Evolutionary conservation across 2,797 vertebrate genomes (phyloP).

Genomic region (Aselliscus stoliczkanus): DNA sequence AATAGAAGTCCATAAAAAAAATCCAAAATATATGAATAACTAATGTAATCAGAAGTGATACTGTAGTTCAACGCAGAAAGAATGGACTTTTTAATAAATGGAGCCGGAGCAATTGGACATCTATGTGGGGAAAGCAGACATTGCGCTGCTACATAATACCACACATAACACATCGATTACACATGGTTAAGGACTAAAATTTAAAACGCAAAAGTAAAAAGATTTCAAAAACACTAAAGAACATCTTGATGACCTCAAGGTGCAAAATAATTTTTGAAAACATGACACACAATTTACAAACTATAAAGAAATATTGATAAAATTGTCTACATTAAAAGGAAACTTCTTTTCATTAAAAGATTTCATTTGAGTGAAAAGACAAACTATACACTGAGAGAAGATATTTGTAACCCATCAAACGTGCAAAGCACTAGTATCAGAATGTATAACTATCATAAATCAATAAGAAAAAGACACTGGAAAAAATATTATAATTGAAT

Average conservation of each 20-base stretch:
- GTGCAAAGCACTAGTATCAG: background rate
- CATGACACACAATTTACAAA: background rate
- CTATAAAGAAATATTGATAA: background rate
- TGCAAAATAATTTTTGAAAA: background rate
- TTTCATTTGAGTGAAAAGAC: background rate
- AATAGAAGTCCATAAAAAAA: background rate
- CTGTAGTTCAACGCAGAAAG: background rate
- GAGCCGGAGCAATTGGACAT: background rate
- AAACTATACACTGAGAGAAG: background rate
- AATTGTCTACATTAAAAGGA: background rate
- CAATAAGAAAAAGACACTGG: background rate
- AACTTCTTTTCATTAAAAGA: background rate
- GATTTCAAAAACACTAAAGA: background rate
- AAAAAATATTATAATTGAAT: background rate
- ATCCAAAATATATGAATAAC: background rate
- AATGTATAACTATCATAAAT: background rate
- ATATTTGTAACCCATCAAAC: background rate
- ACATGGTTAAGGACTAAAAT: background rate
- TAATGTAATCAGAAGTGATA: background rate
- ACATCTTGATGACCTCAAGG: background rate
- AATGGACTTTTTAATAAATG: background rate
- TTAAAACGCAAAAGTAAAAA: background rate
- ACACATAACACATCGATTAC: background rate
- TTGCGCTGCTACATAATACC: background rate
- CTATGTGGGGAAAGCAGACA: background rate